Evolutionary conservation across 2,888 invertebrate genomes (phyloP), one percentile per base, ranked within the genome.

Genomic region (Drosophila mimica): DNA sequence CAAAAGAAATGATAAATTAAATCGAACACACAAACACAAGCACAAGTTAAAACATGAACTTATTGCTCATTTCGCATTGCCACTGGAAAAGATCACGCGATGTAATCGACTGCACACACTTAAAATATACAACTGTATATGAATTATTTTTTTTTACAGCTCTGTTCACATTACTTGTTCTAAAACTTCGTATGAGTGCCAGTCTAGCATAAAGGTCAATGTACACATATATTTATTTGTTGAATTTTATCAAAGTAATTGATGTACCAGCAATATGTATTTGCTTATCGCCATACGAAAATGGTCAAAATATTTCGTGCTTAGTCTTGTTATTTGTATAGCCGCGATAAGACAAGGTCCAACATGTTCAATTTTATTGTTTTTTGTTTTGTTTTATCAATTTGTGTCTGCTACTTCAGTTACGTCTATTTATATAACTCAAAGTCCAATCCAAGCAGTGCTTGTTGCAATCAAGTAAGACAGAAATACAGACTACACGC

Each of bases 71-170:
- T 76, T 76, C 69, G 71, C 76, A 70, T 25, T 64, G 52, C 69
- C 77, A 77, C 71, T 74, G 64, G 67, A 79, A 77, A 78, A 88
- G 30, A 86, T 88, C 85, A 86, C 76, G 86, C 85, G 86, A 88
- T 89, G 62, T 67, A 46, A 51, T 46, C 43, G 43, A 43, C 60
- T 38, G 43, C 46, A 57, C 15, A 25, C 40, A 59, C 59, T 77
- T 43, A 36, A 57, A 75, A 49, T 43, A 53, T 53, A n/a, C n/a
- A 38, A 49, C 49, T 56, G 48, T 57, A 57, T 58, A 13, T 70
- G 34, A 51, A 34, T 70, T 34, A n/a, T 61, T 11, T 9, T 54
- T 51, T 62, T 65, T 58, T 66, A 72, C 67, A 73, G 58, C 53
- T 2, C 20, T 52, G 62, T 43, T 76, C 54, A 59, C 57, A 43